Evolutionary conservation across 2,113 vertebrate genomes (phyloP).

Genomic region (Melanotaenia duboulayi): DNA sequence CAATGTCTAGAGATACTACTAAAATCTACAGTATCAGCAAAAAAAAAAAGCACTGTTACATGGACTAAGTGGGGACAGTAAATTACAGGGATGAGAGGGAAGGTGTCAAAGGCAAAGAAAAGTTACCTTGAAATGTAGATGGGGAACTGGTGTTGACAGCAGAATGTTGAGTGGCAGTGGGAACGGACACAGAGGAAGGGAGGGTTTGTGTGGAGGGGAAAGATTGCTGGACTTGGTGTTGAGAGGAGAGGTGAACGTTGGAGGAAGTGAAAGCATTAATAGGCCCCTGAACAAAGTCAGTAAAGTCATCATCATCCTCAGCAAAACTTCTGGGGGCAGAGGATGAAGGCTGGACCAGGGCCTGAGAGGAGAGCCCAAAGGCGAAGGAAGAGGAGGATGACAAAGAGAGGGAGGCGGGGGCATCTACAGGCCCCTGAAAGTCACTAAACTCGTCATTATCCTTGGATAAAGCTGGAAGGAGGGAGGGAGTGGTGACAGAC

Average conservation of each 20-base stretch:
- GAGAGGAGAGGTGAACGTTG: slow-evolving; percentile 73
- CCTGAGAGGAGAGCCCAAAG: slow-evolving; percentile 69
- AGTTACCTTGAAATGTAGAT: slow-evolving; percentile 85
- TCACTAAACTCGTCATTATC: slow-evolving; percentile 96
- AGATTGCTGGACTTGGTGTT: slow-evolving; percentile 54
- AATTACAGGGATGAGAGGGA: slow-evolving; percentile 29
- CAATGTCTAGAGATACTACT: slow-evolving; percentile 6
- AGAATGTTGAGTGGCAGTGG: slow-evolving; percentile 79
- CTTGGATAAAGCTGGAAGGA: slow-evolving; percentile 86
- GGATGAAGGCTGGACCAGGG: slow-evolving; percentile 67
- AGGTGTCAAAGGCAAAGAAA: slow-evolving; percentile 58
- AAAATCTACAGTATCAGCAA: background rate
- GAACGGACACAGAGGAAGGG: slow-evolving; percentile 75
- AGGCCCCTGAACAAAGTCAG: slow-evolving; percentile 96
- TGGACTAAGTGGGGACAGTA: slow-evolving; percentile 16
- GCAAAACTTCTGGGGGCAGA: slow-evolving; percentile 77
- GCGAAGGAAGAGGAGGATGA: slow-evolving; percentile 76
- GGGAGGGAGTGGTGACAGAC: slow-evolving; percentile 88
- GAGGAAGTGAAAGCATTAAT: slow-evolving; percentile 81
- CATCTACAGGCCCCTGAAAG: slow-evolving; percentile 91
- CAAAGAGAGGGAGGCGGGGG: slow-evolving; percentile 72
- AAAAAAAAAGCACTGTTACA: slow-evolving; percentile 9
- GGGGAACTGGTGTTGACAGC: slow-evolving; percentile 87
- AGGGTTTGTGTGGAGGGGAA: slow-evolving; percentile 71
- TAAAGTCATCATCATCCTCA: slow-evolving; percentile 91